Evolutionary conservation across 2,888 invertebrate genomes (phyloP), one percentile per base, ranked within the genome.

Genomic region (Oxyscelio sp.): DNA sequence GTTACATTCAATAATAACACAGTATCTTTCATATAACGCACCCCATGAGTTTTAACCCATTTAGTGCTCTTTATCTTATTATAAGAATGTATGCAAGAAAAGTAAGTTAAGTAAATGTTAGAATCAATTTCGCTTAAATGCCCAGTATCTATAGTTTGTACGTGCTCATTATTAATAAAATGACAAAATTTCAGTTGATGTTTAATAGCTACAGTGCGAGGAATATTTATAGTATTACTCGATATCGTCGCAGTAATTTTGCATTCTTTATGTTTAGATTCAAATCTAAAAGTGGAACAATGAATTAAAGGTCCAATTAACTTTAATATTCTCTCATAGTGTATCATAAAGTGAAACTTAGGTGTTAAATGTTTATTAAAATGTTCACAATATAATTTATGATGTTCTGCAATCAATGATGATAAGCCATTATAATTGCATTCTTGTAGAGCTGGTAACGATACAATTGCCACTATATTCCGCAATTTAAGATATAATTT

Each of bases 401-500:
- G 59, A 40, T 40, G 40, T 2, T 19, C 21, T 2, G 21, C 31
- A 21, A 21, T 40, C n/a, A n/a, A n/a, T n/a, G n/a, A n/a, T n/a
- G n/a, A n/a, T n/a, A n/a, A n/a, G n/a, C n/a, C n/a, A n/a, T n/a
- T n/a, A n/a, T n/a, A n/a, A n/a, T n/a, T n/a, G n/a, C n/a, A n/a
- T n/a, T n/a, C n/a, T n/a, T n/a, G n/a, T n/a, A n/a, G n/a, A n/a
- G n/a, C n/a, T n/a, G n/a, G n/a, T n/a, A n/a, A n/a, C n/a, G n/a
- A n/a, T n/a, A n/a, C n/a, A n/a, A n/a, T n/a, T n/a, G n/a, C n/a
- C n/a, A n/a, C n/a, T n/a, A n/a, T n/a, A n/a, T n/a, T n/a, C 19
- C 61, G 61, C 17, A 61, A 27, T 45, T 61, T 61, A 24, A 61
- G 17, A 27, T 61, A 61, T 24, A 61, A 40, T 21, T 5, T 6